Conservation (phyloP, 2,113 vertebrate species). For the Pitta sordida region DNA sequence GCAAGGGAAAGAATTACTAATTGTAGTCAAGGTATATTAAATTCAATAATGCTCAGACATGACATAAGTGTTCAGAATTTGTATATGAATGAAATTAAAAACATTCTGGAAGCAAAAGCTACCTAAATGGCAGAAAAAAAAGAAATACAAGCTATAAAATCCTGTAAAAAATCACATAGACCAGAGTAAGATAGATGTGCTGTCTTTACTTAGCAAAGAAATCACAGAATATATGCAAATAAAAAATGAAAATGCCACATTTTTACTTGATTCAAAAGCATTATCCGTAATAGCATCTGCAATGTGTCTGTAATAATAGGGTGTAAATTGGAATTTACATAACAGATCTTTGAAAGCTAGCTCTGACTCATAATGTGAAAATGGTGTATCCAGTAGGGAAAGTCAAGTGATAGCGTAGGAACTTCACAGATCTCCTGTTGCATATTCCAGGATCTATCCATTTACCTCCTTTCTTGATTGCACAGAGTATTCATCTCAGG, state of each 20-base stretch:
- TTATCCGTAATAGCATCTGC: constrained; percentile 55
- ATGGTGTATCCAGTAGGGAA: neutral
- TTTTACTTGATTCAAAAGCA: constrained; percentile 47
- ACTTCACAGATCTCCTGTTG: neutral
- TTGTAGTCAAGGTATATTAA: constrained; percentile 2
- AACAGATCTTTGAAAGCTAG: neutral
- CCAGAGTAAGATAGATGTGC: constrained; percentile 15
- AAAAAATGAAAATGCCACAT: constrained; percentile 40
- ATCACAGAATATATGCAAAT: constrained; percentile 51
- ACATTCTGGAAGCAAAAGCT: neutral
- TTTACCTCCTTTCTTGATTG: neutral
- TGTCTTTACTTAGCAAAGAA: constrained; percentile 38
- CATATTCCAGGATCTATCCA: neutral
- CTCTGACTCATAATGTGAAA: neutral
- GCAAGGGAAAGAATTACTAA: neutral
- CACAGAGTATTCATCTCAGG: neutral
- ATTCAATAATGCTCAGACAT: neutral
- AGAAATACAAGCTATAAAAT: constrained; percentile 25
- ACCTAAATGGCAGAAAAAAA: constrained; percentile 1
- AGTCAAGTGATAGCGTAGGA: neutral
- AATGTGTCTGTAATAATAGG: constrained; percentile 43
- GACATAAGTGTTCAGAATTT: neutral
- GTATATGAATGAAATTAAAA: constrained; percentile 37
- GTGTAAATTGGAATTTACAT: constrained; percentile 51
- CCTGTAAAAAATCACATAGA: neutral